A percentile compares a stretch with the other conserved stretches of the same genome.
Conservation (phyloP, 2,888 invertebrate species). For the Oegoconia quadripuncta region DNA sequence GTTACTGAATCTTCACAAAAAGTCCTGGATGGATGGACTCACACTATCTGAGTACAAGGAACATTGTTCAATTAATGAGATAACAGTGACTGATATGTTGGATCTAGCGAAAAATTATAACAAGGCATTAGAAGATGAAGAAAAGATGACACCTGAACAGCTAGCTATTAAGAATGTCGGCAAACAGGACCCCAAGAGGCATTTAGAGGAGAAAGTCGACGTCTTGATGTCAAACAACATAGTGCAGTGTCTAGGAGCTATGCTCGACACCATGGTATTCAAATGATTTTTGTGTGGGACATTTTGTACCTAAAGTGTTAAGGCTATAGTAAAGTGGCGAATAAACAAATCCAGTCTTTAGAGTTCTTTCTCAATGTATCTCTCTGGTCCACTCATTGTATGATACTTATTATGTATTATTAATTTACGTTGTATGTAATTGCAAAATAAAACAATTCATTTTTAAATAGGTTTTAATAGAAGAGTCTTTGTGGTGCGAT, state of each 20-base stretch:
- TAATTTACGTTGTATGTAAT: constrained; percentile 54
- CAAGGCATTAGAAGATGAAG: constrained; percentile 98
- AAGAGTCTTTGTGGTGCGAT: constrained; percentile 58
- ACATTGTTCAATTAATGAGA: constrained; percentile 95
- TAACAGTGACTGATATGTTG: constrained; percentile 96
- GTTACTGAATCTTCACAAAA: constrained; percentile 98
- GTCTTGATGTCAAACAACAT: constrained; percentile 98
- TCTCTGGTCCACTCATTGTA: constrained; percentile 43
- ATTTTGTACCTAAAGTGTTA: constrained; percentile 38
- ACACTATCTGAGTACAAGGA: constrained; percentile 94
- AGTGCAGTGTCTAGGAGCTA: constrained; percentile 97
- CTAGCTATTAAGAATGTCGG: constrained; percentile 99
- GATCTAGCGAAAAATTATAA: constrained; percentile 98
- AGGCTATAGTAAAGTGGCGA: constrained; percentile 55
- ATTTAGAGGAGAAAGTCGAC: constrained; percentile 99
- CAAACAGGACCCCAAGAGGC: constrained; percentile 99
- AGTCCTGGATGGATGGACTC: constrained; percentile 98
- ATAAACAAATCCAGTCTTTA: constrained; percentile 48
- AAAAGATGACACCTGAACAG: constrained; percentile 99
- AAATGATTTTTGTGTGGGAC: constrained; percentile 56
- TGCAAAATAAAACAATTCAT: constrained; percentile 55
- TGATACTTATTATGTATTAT: constrained; percentile 46
- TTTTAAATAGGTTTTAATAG: constrained; percentile 35
- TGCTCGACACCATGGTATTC: constrained; percentile 87
- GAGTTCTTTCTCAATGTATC: constrained; percentile 27